Percentiles rank a stretch among this genome's conserved stretches.
Conservation (phyloP, 1,140 invertebrate species). For the Drosophila ercepeae region DNA sequence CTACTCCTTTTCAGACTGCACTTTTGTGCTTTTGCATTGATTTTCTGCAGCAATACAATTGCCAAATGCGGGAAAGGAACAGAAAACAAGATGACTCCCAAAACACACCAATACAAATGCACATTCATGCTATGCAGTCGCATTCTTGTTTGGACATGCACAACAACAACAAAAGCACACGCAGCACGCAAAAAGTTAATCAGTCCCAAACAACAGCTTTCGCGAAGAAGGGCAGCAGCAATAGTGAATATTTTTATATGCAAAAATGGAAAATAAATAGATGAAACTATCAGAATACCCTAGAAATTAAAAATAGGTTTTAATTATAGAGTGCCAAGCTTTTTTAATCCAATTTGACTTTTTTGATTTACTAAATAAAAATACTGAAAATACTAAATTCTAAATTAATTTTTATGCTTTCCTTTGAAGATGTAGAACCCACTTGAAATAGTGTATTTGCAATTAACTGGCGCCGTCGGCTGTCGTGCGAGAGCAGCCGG, state of each 20-base stretch:
- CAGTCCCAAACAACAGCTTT: constrained; percentile 41
- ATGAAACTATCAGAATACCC: neutral
- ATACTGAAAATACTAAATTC: no score
- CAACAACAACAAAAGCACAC: constrained; percentile 51
- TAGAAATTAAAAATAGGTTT: no score
- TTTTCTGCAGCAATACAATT: constrained; percentile 58
- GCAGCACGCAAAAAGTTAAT: constrained; percentile 79
- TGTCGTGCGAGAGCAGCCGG: constrained; percentile 65
- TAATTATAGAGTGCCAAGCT: no score
- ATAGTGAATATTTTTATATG: neutral
- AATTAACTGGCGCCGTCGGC: constrained; percentile 82
- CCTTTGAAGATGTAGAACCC: neutral
- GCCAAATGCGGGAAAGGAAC: constrained; percentile 23
- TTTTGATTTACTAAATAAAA: no score
- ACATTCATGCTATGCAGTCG: constrained; percentile 14
- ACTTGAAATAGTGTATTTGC: constrained; percentile 57
- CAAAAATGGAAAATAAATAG: neutral
- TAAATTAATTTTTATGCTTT: neutral
- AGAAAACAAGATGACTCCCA: constrained; percentile 49
- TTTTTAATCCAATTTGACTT: no score
- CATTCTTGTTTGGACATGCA: constrained; percentile 40
- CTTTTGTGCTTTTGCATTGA: constrained; percentile 73
- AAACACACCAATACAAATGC: constrained; percentile 11
- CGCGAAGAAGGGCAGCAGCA: neutral
- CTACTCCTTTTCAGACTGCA: constrained; percentile 48